Base-by-base conservation (phyloP, 2,113 vertebrate species). In the Aviceda subcristata region DNA sequence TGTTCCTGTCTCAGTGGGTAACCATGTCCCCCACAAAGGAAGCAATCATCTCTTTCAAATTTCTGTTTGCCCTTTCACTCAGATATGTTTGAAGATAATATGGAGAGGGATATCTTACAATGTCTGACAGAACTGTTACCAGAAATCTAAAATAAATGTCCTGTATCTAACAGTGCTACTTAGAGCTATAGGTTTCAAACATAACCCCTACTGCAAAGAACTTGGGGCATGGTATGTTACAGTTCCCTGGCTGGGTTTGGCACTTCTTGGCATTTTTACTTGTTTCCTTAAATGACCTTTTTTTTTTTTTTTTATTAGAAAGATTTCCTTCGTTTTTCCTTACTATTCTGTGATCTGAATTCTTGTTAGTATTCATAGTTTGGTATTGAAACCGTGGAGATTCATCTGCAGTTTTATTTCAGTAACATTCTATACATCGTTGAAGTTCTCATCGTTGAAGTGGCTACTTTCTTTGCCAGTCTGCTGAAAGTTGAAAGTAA, bases 51-150 rank as follows among this genome's bases (percentile, higher is more conserved):
- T 92, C 97, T 98, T 98, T 98, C 97, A 98, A 92, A 98, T 98
- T 98, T 97, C 98, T 98, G 98, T 98, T 98, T 98, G 98, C 98
- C 98, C 97, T 98, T 98, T 98, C 97, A 92, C 97, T 98, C 97
- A 96, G 96, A 92, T 96, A 73, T 83, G 92, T 97, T 97, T 98
- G 98, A 98, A 97, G 97, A 98, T 97, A 98, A 98, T 96, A 95
- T 32, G 92, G 51, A 96, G 69, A 94, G 69, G 82, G 82, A 97
- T 94, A 95, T 93, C 96, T 95, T 92, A 90, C 96, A 82, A 77
- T 59, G 38, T 74, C 90, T 96, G 92, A 92, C 95, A 84, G 89
- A 93, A 74, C 92, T 41, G 88, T 73, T 97, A 75, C 74, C 11
- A 48, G 55, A 67, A 94, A 50, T 34, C 78, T 73, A 45, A 92